Evolutionary conservation across 2,797 vertebrate species (phyloP).

Genomic region (Tauraco hartlaubi): DNA sequence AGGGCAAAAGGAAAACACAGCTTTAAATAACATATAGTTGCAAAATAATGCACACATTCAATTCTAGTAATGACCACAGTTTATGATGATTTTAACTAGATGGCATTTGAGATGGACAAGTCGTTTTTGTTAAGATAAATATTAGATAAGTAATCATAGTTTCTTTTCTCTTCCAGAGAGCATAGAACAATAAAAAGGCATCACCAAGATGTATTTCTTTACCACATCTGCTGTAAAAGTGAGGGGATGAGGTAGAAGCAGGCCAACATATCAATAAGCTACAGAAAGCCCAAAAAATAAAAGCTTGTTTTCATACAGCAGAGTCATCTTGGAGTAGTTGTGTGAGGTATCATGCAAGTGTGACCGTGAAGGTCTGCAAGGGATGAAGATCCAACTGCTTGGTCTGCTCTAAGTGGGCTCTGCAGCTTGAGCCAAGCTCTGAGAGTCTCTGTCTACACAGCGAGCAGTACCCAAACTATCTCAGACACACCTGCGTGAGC

Average conservation of each 20-base stretch:
- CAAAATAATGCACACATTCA: not conserved
- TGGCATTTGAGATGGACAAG: not conserved
- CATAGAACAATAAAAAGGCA: not conserved
- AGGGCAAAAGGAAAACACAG: not conserved
- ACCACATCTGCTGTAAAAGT: not conserved
- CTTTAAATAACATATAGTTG: not conserved
- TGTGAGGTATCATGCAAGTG: rapidly evolving
- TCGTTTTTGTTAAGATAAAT: not conserved
- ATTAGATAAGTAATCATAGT: not conserved
- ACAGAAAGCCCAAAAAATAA: not conserved
- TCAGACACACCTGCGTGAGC: not conserved
- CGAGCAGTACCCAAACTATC: not conserved
- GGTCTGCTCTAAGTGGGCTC: not conserved
- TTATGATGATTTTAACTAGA: not conserved
- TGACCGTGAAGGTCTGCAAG: not conserved
- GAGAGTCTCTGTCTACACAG: not conserved
- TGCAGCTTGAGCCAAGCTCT: not conserved
- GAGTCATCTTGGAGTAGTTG: not conserved
- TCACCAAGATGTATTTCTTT: not conserved
- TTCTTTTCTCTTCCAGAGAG: not conserved
- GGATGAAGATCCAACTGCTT: not conserved
- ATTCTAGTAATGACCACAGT: not conserved
- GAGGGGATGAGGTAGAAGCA: not conserved
- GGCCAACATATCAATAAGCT: not conserved
- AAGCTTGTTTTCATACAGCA: not conserved